Evolutionary conservation across 2,113 vertebrate genomes (phyloP), one percentile per base, ranked within the genome.

Genomic region (Limanda limanda): DNA sequence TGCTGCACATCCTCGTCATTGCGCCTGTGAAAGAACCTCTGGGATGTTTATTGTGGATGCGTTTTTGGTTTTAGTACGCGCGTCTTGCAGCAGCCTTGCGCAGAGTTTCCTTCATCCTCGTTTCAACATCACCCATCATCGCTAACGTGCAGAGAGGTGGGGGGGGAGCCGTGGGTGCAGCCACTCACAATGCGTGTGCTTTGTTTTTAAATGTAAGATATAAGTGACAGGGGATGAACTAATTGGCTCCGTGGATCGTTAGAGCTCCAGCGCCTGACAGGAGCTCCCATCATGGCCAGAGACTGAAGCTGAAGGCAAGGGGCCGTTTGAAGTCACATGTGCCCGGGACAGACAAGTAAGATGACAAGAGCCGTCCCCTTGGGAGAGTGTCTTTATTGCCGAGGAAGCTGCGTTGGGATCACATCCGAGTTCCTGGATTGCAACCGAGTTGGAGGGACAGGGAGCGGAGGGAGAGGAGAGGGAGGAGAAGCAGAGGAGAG

Each of bases 301-400:
- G 56, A 57, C 31, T 54, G 68, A 67, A 58, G 63, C 71, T n/a
- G 71, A 81, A n/a, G n/a, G 76, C 71, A 80, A 70, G 76, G 21
- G 75, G 84, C 71, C 71, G 67, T 74, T 76, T 61, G 85, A 45
- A 87, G 78, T 83, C 87, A 87, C 81, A 76, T 72, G 85, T 78
- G 83, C 82, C 72, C 87, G 54, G 77, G 81, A 35, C 71, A 84
- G 85, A 83, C 81, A 83, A 83, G 76, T 90, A 92, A 91, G 82
- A 93, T 93, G 92, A 91, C 87, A 87, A 88, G 78, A 82, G 9
- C 72, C 79, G 55, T 84, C 76, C 82, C 72, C 83, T 72, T n/a
- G 52, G 79, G 73, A 70, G 87, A 87, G 82, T 74, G 12, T 88
- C 83, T 71, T 79, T 64, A 84, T 92, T 90, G 84, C 88, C 80